Base-by-base conservation (phyloP, 2,113 vertebrate genomes). In the Scalopus aquaticus region DNA sequence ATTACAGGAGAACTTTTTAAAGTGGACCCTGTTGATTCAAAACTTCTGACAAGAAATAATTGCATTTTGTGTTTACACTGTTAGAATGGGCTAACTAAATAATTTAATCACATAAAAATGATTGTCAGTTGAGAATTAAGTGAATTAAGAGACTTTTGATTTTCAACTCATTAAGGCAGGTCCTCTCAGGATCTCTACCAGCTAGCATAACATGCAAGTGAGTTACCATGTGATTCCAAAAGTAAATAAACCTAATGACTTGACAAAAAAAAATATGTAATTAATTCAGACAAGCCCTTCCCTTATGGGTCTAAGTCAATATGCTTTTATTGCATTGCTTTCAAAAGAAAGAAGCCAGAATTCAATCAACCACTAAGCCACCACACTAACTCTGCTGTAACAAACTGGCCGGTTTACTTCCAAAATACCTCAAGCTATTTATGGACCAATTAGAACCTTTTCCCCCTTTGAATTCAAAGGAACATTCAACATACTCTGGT, bases 331-430 rank as follows among this genome's bases (percentile, higher is more conserved):
- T 90, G 11, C 80, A 65, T 24, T 91, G 70, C 16, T 92, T 90
- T 94, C 84, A 93, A 95, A 93, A 37, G 80, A 95, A 94, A 54
- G 46, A 84, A 87, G 51, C 46, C 88, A 92, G 80, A 96, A 95
- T 88, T 94, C 32, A 83, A 92, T 22, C 79, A 93, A 64, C 56
- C n/a, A 93, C 51, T 69, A 79, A 93, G 44, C 51, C 20, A 67
- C 78, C 58, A 74, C 15, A 39, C 37, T 42, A 89, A 85, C 89
- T 77, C 28, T 77, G 39, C 44, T 54, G 20, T 85, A 84, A 82
- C 69, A 76, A 74, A 93, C 26, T 69, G 39, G 51, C 10, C 5
- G 73, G 56, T 20, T 89, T 54, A 72, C 37, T 83, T 92, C 80
- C 65, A 87, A 93, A 94, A 92, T 12, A 89, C 44, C 42, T 91